Conservation (phyloP, 2,113 vertebrate species). For the Noturus placidus region DNA sequence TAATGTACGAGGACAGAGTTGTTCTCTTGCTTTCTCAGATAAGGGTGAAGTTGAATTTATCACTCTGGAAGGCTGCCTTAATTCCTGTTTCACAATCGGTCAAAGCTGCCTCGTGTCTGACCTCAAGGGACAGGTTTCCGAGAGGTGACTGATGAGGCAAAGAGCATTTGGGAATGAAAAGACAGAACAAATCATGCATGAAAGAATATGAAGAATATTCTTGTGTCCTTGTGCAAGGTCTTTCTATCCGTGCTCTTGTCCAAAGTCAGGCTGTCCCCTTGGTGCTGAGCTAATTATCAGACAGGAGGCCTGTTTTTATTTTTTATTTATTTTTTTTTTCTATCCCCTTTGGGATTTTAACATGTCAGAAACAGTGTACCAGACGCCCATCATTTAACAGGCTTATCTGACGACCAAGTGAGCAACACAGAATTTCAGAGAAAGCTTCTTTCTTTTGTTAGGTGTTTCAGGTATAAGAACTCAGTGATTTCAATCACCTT, state of each 20-base stretch:
- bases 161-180: conserved; percentile 31
- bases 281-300: conserved; percentile 41
- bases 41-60: conserved; percentile 34
- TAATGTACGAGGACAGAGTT: conserved; percentile 25
- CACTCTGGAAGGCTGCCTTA: conserved; percentile 19
- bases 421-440: conserved; percentile 11
- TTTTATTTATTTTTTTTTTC: not conserved
- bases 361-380: conserved; percentile 39
- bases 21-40: conserved; percentile 30
- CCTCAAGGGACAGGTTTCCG: conserved; percentile 17
- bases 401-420: conserved; percentile 23
- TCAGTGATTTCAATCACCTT: conserved; percentile 21
- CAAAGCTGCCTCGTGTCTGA: not conserved
- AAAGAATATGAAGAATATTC: conserved; percentile 7
- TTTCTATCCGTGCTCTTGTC: conserved; percentile 20
- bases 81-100: not conserved
- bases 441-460: conserved; percentile 28
- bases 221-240: conserved; percentile 16
- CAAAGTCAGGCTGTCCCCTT: conserved; percentile 40
- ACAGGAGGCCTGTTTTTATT: conserved; percentile 34
- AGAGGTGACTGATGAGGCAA: conserved; percentile 23
- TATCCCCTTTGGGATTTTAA: conserved; percentile 27
- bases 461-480: not conserved
- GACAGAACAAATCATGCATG: not conserved
- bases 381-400: conserved; percentile 29